phyloP scores from a whole-genome alignment of 2,113 vertebrate genomes.

The Saccopteryx bilineata region DNA sequence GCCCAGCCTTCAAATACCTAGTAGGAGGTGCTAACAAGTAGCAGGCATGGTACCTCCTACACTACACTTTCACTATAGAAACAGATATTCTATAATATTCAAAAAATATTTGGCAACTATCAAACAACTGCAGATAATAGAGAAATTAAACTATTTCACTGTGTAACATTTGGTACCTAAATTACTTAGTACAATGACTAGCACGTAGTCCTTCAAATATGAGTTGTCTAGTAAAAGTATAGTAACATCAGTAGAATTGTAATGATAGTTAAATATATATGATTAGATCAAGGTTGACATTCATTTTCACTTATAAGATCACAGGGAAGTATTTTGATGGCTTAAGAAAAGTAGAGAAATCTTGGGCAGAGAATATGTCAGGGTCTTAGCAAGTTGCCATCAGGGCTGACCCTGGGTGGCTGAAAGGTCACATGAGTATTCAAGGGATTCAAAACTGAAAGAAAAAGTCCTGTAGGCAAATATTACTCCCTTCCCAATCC shows the following conservation, averaged over 20 bases:
- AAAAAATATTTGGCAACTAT: background rate
- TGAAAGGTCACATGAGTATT: background rate
- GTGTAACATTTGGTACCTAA: background rate
- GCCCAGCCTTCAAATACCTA: background rate
- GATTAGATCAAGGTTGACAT: background rate
- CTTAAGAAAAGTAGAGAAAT: background rate
- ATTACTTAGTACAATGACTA: background rate
- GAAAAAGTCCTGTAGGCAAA: background rate
- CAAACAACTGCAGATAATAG: background rate
- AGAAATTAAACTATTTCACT: background rate
- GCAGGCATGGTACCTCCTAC: too few species aligned
- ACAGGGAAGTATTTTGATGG: background rate
- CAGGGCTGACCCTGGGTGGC: background rate
- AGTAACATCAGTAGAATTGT: background rate
- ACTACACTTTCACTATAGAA: background rate
- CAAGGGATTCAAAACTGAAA: background rate
- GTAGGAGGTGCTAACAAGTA: background rate
- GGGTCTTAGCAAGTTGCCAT: background rate
- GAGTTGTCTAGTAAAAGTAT: background rate
- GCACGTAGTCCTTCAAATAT: background rate
- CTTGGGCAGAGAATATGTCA: background rate
- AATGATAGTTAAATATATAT: background rate
- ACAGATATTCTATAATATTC: background rate
- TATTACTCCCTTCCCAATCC: background rate
- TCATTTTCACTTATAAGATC: conserved; percentile 24